Evolutionary conservation across 2,888 invertebrate genomes (phyloP), one percentile per base, ranked within the genome.

Genomic region (Tiliacea aurago): DNA sequence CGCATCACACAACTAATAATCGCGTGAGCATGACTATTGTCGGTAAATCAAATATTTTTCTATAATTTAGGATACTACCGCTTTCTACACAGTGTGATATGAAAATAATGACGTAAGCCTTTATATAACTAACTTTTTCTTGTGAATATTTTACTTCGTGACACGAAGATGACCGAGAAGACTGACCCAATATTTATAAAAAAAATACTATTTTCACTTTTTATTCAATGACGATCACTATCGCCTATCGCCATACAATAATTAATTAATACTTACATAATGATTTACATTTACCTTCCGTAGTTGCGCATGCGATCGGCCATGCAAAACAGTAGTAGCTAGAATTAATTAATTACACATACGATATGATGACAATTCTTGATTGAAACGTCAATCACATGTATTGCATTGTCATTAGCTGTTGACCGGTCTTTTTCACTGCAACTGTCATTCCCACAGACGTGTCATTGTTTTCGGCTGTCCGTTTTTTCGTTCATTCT

Each of bases 41-140:
- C 66, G 59, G 64, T 83, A 84, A 53, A 81, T 74, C 80, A 80
- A 83, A 72, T 84, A 80, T 64, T 64, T 81, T 84, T 80, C 80
- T 75, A 81, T 80, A 65, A 80, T 75, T 83, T 70, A 43, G 64
- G 47, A 74, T 13, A 51, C 43, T 41, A 67, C 23, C 23, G 61
- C 67, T 81, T 80, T 81, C 70, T 65, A 74, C 59, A 83, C 70
- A 56, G 43, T 78, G 51, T 81, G 43, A 64, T 56, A 70, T 59
- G 43, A 74, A 70, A 70, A 64, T 71, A 45, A 63, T 65, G 49
- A 66, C 59, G 53, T 58, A 33, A 43, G 73, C 4, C 51, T 55
- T 13, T 18, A 41, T 55, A 49, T 33, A 56, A 56, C 4, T 41
- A 23, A 41, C 15, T 33, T 55, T 73, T 58, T 28, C 20, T 47